These are phyloP conservation scores for Amyelois transitella DNA, from an alignment of 1,140 invertebrate species.

Conservation along the genomic window DNA sequence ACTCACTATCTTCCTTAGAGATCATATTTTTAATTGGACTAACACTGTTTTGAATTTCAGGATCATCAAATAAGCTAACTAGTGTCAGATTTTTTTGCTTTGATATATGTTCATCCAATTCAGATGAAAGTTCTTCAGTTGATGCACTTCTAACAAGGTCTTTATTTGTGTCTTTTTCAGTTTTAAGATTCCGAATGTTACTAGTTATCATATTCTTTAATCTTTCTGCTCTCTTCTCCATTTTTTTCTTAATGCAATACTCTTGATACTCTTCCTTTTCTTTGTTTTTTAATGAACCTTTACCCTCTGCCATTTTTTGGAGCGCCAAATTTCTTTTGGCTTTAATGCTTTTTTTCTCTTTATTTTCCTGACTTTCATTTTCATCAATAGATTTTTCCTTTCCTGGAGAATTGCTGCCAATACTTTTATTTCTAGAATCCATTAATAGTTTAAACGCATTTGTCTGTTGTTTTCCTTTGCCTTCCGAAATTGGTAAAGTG, in stretches of 20 bases:
- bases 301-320: conserved; percentile 76
- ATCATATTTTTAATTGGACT: conserved; percentile 17
- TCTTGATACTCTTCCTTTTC: conserved; percentile 74
- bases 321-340: conserved; percentile 71
- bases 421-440: conserved; percentile 76
- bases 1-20: conserved; percentile 53
- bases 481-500: conserved; percentile 8
- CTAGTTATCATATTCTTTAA: conserved; percentile 68
- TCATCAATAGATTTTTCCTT: conserved; percentile 52
- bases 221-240: conserved; percentile 75
- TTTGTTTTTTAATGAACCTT: conserved; percentile 74
- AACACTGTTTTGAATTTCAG: conserved; percentile 12
- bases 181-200: conserved; percentile 14
- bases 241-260: conserved; percentile 68
- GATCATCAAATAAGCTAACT: conserved; percentile 40
- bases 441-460: conserved; percentile 79
- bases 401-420: conserved; percentile 77
- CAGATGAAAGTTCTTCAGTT: neutral
- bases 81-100: conserved; percentile 27
- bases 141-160: neutral
- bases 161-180: conserved; percentile 8
- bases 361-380: conserved; percentile 23
- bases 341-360: conserved; percentile 55
- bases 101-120: conserved; percentile 1
- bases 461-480: conserved; percentile 38